Evolutionary conservation across 2,113 vertebrate genomes (phyloP).

Genomic region (Lichenostomus cassidix): DNA sequence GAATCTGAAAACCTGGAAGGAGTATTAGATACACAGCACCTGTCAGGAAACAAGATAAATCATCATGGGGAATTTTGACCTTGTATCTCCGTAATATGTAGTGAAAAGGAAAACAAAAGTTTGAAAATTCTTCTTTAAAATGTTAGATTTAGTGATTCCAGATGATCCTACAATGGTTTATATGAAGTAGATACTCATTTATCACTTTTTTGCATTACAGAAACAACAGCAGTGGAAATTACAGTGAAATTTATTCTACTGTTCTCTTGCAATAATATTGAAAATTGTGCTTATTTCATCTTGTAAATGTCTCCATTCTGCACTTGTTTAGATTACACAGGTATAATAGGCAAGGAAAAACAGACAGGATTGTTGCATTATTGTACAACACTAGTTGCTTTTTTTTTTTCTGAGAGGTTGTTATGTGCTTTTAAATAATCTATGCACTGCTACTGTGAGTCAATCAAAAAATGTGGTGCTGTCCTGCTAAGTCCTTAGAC

Average conservation of each 20-base stretch:
- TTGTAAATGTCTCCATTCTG: slow-evolving; percentile 9
- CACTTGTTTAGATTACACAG: background rate
- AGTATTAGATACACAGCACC: background rate
- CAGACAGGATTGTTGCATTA: background rate
- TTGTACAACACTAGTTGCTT: background rate
- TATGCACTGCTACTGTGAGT: slow-evolving; percentile 13
- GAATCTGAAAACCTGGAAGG: background rate
- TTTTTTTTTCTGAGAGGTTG: background rate
- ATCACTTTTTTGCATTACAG: background rate
- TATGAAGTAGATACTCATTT: background rate
- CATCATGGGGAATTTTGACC: background rate
- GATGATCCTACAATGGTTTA: background rate
- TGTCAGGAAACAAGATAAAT: background rate
- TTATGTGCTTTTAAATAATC: slow-evolving; percentile 56
- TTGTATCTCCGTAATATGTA: background rate
- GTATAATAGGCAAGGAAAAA: background rate
- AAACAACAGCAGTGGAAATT: slow-evolving; percentile 24
- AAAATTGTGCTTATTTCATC: slow-evolving; percentile 21
- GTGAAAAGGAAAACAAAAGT: background rate
- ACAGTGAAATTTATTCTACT: slow-evolving; percentile 21
- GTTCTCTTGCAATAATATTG: background rate
- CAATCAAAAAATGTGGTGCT: slow-evolving; percentile 29
- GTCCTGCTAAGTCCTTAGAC: slow-evolving; percentile 44
- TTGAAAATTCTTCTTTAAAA: background rate
- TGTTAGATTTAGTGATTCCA: background rate